phyloP scores from a whole-genome alignment of 2,797 vertebrate species.

The Tragelaphus oryx region DNA sequence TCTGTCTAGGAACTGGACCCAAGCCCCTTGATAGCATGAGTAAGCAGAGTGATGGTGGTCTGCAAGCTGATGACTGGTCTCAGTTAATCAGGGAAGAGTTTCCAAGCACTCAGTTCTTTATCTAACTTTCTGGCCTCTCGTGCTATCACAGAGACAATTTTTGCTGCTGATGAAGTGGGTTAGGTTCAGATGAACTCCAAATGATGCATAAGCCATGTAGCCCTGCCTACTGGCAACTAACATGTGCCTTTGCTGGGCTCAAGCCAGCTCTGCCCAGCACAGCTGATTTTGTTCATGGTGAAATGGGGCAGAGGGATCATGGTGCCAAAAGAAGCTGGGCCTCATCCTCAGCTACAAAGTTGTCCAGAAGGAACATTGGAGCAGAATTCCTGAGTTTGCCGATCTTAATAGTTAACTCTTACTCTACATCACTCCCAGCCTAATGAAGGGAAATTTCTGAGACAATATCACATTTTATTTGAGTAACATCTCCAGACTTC shows the following conservation, averaged over 20 bases:
- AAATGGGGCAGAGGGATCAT: not conserved
- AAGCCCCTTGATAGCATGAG: not conserved
- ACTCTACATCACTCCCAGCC: not conserved
- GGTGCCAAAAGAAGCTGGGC: not conserved
- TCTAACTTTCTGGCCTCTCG: not conserved
- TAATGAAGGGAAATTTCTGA: not conserved
- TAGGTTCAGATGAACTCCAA: not conserved
- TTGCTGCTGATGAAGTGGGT: not conserved
- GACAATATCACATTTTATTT: not conserved
- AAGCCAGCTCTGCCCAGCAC: not conserved
- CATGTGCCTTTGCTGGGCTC: not conserved
- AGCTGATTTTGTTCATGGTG: not conserved
- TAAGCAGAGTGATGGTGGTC: not conserved
- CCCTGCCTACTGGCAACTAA: not conserved
- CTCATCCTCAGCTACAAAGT: not conserved
- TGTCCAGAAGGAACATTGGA: not conserved
- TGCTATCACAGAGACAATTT: constrained; percentile 13
- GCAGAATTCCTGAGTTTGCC: not conserved
- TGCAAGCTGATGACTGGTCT: constrained; percentile 9
- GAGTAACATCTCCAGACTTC: not conserved
- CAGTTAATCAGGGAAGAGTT: not conserved
- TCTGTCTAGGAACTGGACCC: not conserved
- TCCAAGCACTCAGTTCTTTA: not conserved
- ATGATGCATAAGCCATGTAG: not conserved
- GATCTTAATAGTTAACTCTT: not conserved